Percentiles rank a stretch among this genome's conserved stretches.
phyloP scores from a whole-genome alignment of 2,888 invertebrate genomes.

The Dicycla oo region DNA sequence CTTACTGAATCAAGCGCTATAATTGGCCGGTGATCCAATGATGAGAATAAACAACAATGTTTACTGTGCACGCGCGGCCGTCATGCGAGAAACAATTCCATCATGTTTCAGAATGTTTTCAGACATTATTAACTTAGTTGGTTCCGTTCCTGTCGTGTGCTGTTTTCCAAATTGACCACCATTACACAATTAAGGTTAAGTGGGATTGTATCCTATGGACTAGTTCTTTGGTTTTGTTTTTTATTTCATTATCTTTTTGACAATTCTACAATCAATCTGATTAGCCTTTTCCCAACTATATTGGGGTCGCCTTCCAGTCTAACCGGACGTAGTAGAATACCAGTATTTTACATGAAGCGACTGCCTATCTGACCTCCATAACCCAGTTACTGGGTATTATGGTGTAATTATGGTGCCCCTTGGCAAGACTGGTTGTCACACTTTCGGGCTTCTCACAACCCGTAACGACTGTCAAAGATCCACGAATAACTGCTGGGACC shows the following conservation, averaged over 20 bases:
- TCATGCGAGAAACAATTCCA: slow-evolving; percentile 79
- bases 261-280: background rate
- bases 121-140: slow-evolving; percentile 74
- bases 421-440: no score
- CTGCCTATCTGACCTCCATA: no score
- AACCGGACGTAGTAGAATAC: no score
- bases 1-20: slow-evolving; percentile 55
- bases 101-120: slow-evolving; percentile 74
- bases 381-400: no score
- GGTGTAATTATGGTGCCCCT: no score
- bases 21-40: slow-evolving; percentile 65
- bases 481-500: no score
- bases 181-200: slow-evolving; percentile 69
- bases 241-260: slow-evolving; percentile 32
- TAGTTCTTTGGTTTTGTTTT: slow-evolving; percentile 51
- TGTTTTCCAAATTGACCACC: slow-evolving; percentile 66
- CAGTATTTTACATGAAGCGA: no score
- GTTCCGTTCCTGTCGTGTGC: slow-evolving; percentile 69
- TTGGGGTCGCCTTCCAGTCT: no score
- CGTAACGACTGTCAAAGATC: no score
- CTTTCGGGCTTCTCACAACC: no score
- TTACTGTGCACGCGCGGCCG: slow-evolving; percentile 60
- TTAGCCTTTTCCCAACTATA: no score
- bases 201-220: slow-evolving; percentile 58
- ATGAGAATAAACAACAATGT: slow-evolving; percentile 66